phyloP scores from a whole-genome alignment of 2,797 vertebrate species.

The Bufotes viridis region DNA sequence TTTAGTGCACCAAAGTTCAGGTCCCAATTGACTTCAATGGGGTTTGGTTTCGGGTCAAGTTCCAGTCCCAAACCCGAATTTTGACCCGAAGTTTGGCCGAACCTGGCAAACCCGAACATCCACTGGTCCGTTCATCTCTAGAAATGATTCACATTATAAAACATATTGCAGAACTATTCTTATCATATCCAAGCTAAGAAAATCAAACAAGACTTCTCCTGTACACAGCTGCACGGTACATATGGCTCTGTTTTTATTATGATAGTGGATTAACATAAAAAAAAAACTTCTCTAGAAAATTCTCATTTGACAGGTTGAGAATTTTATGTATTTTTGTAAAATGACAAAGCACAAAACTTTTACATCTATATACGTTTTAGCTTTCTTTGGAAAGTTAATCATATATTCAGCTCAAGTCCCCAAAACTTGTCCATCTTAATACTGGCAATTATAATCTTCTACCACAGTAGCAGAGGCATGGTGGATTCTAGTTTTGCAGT shows the following conservation, averaged over 20 bases:
- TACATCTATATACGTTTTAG: not conserved
- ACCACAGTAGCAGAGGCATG: not conserved
- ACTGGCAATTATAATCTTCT: not conserved
- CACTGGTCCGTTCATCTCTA: too few species aligned
- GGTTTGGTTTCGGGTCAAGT: too few species aligned
- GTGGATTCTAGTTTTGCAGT: not conserved
- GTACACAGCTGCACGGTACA: conserved; percentile 15
- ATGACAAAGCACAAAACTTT: conserved; percentile 21
- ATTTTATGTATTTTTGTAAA: not conserved
- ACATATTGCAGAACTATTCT: conserved; percentile 41
- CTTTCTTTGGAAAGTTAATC: not conserved
- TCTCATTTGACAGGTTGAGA: not conserved
- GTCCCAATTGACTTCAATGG: too few species aligned
- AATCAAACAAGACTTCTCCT: not conserved
- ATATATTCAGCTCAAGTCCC: not conserved
- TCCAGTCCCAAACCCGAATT: too few species aligned
- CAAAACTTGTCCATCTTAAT: not conserved
- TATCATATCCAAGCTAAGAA: not conserved
- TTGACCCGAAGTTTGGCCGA: too few species aligned
- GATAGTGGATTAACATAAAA: conserved; percentile 17
- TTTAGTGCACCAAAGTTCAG: too few species aligned
- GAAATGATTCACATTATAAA: conserved; percentile 29
- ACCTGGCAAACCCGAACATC: too few species aligned
- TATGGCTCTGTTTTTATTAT: conserved; percentile 43
- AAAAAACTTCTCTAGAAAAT: conserved; percentile 25